Evolutionary conservation across 2,797 vertebrate genomes (phyloP).

Genomic region (Margarornis squamiger): DNA sequence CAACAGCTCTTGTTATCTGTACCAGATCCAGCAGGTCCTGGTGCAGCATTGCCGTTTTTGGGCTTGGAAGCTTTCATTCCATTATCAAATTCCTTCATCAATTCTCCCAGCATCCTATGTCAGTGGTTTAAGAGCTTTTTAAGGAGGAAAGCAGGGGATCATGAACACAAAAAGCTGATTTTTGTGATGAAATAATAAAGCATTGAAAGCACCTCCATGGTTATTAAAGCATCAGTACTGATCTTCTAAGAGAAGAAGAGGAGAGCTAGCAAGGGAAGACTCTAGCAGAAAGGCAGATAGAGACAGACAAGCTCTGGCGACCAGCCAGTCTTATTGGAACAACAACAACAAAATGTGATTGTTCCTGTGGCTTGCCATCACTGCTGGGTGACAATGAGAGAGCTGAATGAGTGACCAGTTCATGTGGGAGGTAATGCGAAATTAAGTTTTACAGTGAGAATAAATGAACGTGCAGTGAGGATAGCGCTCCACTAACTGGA

Average conservation of each 20-base stretch:
- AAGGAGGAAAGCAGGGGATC: neutral
- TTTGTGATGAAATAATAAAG: neutral
- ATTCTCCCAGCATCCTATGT: neutral
- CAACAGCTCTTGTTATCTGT: neutral
- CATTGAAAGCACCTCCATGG: neutral
- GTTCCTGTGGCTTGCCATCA: neutral
- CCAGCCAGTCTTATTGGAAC: neutral
- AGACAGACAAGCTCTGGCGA: neutral
- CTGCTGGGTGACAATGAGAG: neutral
- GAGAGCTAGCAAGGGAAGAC: neutral
- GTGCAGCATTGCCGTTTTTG: neutral
- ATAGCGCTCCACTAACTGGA: neutral
- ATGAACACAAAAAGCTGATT: neutral
- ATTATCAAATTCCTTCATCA: neutral
- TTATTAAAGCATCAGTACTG: neutral
- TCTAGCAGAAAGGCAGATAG: neutral
- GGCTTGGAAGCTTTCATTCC: neutral
- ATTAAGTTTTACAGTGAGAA: neutral
- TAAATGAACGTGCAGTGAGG: neutral
- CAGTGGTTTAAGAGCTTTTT: neutral
- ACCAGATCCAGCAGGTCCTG: neutral
- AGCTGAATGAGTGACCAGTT: neutral
- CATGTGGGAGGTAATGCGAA: accelerated
- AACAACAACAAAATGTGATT: neutral
- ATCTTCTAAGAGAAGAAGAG: neutral